Evolutionary conservation across 2,797 vertebrate genomes (phyloP).

Genomic region (Siniperca undulata): DNA sequence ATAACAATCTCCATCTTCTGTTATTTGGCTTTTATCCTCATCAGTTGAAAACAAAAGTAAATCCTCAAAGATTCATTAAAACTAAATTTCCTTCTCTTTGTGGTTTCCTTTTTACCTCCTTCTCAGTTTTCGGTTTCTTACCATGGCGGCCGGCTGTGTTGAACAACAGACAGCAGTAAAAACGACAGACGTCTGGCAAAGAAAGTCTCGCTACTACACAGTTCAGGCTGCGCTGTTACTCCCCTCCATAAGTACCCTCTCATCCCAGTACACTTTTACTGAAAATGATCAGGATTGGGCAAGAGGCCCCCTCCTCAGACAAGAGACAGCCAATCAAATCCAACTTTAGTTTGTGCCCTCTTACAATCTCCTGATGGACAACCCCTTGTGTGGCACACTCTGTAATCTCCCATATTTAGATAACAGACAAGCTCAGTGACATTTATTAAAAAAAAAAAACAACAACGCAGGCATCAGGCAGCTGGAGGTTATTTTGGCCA

Average conservation of each 20-base stretch:
- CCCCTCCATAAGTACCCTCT: constrained; percentile 76
- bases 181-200: constrained; percentile 35
- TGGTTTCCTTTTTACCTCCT: constrained; percentile 19
- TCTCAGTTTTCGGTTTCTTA: constrained; percentile 71
- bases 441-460: constrained; percentile 70
- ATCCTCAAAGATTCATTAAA: constrained; percentile 36
- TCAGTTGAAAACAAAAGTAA: constrained; percentile 34
- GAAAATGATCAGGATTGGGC: constrained; percentile 81
- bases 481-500: constrained; percentile 80
- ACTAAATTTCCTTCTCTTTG: constrained; percentile 2
- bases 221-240: constrained; percentile 40
- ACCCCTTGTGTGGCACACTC: constrained; percentile 62
- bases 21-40: constrained; percentile 23
- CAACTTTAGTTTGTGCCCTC: constrained; percentile 45
- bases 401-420: constrained; percentile 83
- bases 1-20: constrained; percentile 45
- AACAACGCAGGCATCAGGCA: constrained; percentile 54
- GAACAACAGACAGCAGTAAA: constrained; percentile 53
- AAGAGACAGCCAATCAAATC: constrained; percentile 78
- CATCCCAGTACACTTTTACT: constrained; percentile 53
- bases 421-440: constrained; percentile 78
- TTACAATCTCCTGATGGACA: constrained; percentile 65
- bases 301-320: constrained; percentile 46
- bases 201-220: constrained; percentile 44
- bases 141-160: constrained; percentile 77